Conservation (phyloP, 2,113 vertebrate genomes). For the Typhlomys cinereus region DNA sequence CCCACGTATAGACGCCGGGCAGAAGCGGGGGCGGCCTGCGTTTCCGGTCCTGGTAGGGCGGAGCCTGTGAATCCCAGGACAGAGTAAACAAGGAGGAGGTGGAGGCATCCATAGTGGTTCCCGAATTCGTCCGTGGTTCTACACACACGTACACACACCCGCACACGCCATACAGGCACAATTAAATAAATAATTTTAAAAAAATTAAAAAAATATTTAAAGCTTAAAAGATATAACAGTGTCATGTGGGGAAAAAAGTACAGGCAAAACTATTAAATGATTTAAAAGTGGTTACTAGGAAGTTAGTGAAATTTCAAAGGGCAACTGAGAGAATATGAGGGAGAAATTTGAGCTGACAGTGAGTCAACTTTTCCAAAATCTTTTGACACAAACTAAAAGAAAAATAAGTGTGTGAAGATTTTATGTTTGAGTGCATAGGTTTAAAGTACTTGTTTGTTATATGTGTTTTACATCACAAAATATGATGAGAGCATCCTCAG, state of each 20-base stretch:
- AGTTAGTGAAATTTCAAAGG: not conserved
- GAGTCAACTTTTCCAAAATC: slow-evolving; percentile 24
- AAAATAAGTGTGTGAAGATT: slow-evolving; percentile 2
- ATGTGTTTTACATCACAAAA: no score
- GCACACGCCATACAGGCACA: no score
- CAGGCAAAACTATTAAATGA: not conserved
- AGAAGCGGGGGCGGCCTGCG: no score
- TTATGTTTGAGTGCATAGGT: not conserved
- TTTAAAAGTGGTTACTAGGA: slow-evolving; percentile 19
- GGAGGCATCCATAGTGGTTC: no score
- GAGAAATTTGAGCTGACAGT: not conserved
- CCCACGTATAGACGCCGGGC: no score
- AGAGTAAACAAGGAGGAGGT: no score
- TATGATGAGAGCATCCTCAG: not conserved
- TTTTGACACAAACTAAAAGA: not conserved
- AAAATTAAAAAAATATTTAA: not conserved
- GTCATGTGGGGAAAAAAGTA: not conserved
- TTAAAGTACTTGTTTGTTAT: no score
- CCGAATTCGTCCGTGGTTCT: no score
- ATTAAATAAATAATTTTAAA: no score
- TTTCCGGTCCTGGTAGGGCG: no score
- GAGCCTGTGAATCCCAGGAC: no score
- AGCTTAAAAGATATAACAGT: not conserved
- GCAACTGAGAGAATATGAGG: not conserved
- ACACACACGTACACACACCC: no score